These are phyloP conservation scores for Suricata suricatta DNA, from an alignment of 2,113 vertebrate species.

Conservation along the genomic window DNA sequence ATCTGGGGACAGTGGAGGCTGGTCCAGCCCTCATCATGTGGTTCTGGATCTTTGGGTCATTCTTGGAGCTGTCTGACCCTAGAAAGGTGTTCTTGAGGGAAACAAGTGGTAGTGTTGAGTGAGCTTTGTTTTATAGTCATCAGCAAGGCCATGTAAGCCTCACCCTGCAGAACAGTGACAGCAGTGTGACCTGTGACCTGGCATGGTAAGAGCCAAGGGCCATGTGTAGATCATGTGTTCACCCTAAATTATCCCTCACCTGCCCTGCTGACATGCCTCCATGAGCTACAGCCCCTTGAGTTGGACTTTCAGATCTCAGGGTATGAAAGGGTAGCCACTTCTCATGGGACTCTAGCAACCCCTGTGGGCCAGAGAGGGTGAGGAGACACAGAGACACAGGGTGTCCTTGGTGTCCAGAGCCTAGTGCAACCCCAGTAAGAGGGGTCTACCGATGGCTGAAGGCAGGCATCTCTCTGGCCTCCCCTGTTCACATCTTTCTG, in stretches of 20 bases:
- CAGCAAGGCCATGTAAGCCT: not conserved
- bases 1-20: not conserved
- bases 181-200: not conserved
- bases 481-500: not conserved
- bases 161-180: not conserved
- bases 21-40: not conserved
- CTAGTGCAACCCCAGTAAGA: too few species aligned
- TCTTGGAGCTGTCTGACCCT: not conserved
- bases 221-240: not conserved
- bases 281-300: too few species aligned
- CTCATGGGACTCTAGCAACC: not conserved
- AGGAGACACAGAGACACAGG: not conserved
- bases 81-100: not conserved
- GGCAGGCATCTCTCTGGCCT: not conserved
- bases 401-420: not conserved
- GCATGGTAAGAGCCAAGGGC: not conserved
- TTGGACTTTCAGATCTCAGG: not conserved
- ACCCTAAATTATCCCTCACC: not conserved
- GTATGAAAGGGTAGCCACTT: not conserved
- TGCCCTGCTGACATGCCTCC: not conserved
- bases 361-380: not conserved
- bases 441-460: not conserved
- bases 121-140: not conserved
- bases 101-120: not conserved
- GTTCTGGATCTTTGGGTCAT: not conserved